phyloP scores from a whole-genome alignment of 2,113 vertebrate genomes.

The Scortum barcoo region DNA sequence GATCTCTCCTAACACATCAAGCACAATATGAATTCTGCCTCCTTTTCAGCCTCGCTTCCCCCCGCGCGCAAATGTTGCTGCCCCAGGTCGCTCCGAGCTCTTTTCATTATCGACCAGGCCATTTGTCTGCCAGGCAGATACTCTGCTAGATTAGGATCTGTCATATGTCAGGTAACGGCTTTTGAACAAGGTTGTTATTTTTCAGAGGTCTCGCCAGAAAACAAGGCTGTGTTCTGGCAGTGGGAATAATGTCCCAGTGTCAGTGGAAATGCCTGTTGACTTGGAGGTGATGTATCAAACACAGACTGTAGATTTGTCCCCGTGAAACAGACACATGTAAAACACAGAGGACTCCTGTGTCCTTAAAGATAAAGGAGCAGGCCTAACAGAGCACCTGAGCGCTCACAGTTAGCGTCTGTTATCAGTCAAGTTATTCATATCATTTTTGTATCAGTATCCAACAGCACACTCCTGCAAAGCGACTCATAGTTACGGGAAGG shows the following conservation, averaged over 20 bases:
- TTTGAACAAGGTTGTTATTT: slow-evolving; percentile 53
- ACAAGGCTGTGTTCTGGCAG: slow-evolving; percentile 30
- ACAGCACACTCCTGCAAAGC: neutral
- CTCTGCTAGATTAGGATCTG: slow-evolving; percentile 63
- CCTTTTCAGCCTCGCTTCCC: neutral
- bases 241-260: slow-evolving; percentile 36
- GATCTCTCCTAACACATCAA: slow-evolving; percentile 62
- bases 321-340: slow-evolving; percentile 10
- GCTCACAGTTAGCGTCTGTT: neutral
- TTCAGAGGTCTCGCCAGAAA: slow-evolving; percentile 32
- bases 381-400: neutral
- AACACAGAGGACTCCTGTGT: neutral
- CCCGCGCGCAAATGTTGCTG: slow-evolving; percentile 15
- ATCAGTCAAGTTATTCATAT: neutral
- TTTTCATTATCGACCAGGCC: slow-evolving; percentile 61
- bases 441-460: no score
- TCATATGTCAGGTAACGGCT: slow-evolving; percentile 62
- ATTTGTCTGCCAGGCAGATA: slow-evolving; percentile 52
- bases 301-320: slow-evolving; percentile 7
- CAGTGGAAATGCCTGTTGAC: slow-evolving; percentile 47
- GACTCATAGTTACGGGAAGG: neutral
- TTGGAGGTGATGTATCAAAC: slow-evolving; percentile 19
- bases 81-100: slow-evolving; percentile 47
- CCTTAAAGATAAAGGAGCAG: neutral
- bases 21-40: slow-evolving; percentile 50